Evolutionary conservation across 2,797 vertebrate genomes (phyloP).

Genomic region (Pelodytes ibericus): DNA sequence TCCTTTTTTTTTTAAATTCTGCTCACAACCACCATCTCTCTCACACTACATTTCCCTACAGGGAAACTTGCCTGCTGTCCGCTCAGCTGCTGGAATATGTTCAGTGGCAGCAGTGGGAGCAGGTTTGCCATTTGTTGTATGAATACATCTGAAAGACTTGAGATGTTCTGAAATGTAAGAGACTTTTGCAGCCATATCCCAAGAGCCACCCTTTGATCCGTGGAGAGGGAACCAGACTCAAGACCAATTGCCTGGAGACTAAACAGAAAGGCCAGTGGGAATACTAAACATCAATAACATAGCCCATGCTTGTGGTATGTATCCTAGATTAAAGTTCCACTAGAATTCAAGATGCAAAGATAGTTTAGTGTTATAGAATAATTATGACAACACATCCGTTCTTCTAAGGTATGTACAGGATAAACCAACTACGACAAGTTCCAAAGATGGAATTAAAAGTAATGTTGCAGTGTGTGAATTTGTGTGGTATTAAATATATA

Average conservation of each 20-base stretch:
- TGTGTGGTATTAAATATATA: too few species aligned
- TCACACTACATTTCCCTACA: not conserved
- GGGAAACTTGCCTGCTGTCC: slow-evolving; percentile 38
- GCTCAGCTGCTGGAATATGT: slow-evolving; percentile 32
- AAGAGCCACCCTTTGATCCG: slow-evolving; percentile 18
- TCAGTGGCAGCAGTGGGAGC: slow-evolving; percentile 34
- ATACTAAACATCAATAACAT: not conserved
- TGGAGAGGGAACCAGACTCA: slow-evolving; percentile 8
- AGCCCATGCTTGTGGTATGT: too few species aligned
- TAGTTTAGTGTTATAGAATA: too few species aligned
- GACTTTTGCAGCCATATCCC: slow-evolving; percentile 34
- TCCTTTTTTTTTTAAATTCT: too few species aligned
- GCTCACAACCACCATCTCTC: not conserved
- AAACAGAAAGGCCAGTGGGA: not conserved
- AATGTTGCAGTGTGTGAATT: too few species aligned
- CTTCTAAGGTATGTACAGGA: too few species aligned
- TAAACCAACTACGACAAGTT: too few species aligned
- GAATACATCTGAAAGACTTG: slow-evolving; percentile 20
- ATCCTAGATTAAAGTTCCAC: too few species aligned
- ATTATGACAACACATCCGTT: too few species aligned
- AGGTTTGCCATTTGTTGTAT: slow-evolving; percentile 6
- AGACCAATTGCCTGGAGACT: slow-evolving; percentile 13
- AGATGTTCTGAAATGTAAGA: slow-evolving; percentile 4
- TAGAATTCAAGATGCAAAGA: too few species aligned
- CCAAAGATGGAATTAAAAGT: too few species aligned